Percentiles rank a stretch among this genome's conserved stretches.
Evolutionary conservation across 35 echinoderm and acorn worm species (phyloP).

Genomic region (Amphiura filiformis): DNA sequence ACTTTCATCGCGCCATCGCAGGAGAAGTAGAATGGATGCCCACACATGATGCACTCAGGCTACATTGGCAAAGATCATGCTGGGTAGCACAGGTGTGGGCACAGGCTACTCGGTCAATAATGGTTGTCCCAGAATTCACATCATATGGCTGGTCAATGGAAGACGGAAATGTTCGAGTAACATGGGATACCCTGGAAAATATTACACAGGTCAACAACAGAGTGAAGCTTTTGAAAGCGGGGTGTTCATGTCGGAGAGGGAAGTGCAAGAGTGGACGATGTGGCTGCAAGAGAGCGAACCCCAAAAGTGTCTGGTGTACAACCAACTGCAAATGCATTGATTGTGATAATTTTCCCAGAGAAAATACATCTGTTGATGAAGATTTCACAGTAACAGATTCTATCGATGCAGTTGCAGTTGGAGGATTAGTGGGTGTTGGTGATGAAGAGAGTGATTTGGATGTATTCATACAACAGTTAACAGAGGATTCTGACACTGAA

Average conservation of each 20-base stretch:
- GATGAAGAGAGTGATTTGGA: too few species aligned
- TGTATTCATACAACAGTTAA: too few species aligned
- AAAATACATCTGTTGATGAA: too few species aligned
- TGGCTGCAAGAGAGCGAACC: background rate
- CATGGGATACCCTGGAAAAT: background rate
- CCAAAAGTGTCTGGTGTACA: too few species aligned
- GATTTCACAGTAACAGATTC: too few species aligned
- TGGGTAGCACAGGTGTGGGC: background rate
- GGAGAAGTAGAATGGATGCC: constrained; percentile 23
- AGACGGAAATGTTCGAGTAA: background rate
- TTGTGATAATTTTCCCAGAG: too few species aligned
- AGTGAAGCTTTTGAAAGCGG: background rate
- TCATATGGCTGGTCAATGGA: background rate
- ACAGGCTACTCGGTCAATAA: background rate
- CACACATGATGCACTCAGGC: constrained; percentile 1
- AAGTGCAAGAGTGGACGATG: background rate
- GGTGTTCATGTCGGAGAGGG: background rate
- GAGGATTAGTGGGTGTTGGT: too few species aligned
- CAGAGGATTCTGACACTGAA: too few species aligned
- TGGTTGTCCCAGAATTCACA: background rate
- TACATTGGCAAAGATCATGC: constrained; percentile 19
- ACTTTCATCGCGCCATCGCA: constrained; percentile 37
- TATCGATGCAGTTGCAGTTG: too few species aligned
- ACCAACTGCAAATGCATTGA: too few species aligned
- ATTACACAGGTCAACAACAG: background rate